Evolutionary conservation across 2,888 invertebrate species (phyloP).

Genomic region (Noctua janthina): DNA sequence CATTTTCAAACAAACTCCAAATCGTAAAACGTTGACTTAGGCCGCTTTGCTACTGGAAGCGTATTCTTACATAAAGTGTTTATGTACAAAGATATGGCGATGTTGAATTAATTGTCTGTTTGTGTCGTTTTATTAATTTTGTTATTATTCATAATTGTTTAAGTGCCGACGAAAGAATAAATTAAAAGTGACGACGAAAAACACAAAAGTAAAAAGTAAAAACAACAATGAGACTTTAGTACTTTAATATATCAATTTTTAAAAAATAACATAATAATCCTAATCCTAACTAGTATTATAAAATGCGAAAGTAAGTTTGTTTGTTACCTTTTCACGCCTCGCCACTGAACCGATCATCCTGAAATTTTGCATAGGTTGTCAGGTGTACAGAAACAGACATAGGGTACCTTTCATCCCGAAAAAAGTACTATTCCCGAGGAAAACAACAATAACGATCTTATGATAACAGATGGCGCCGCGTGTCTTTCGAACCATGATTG

Average conservation of each 20-base stretch:
- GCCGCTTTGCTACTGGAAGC: slow-evolving; percentile 21
- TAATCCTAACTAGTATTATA: too few relatives aligned
- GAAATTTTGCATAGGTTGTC: too few relatives aligned
- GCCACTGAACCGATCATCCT: too few relatives aligned
- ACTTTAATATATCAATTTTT: not conserved
- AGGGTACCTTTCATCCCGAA: too few relatives aligned
- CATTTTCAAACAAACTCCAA: slow-evolving; percentile 34
- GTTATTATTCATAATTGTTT: slow-evolving; percentile 46
- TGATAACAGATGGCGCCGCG: too few relatives aligned
- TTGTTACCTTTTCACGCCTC: too few relatives aligned
- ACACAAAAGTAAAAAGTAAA: not conserved
- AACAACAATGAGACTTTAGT: not conserved
- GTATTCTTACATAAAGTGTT: slow-evolving; percentile 37
- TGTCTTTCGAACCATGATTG: too few relatives aligned
- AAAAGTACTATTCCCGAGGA: too few relatives aligned
- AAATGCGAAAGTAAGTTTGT: too few relatives aligned
- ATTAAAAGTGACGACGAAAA: not conserved
- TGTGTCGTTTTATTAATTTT: slow-evolving; percentile 32
- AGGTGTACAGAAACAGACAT: too few relatives aligned
- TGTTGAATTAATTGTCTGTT: slow-evolving; percentile 43
- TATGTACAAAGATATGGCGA: slow-evolving; percentile 40
- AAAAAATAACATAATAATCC: not conserved
- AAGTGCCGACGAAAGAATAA: slow-evolving; percentile 6
- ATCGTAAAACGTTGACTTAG: slow-evolving; percentile 36
- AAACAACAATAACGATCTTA: too few relatives aligned